Percentiles rank a stretch among this genome's conserved stretches.
Evolutionary conservation across 1,140 invertebrate genomes (phyloP).

Genomic region (Sminthurinus signatus): DNA sequence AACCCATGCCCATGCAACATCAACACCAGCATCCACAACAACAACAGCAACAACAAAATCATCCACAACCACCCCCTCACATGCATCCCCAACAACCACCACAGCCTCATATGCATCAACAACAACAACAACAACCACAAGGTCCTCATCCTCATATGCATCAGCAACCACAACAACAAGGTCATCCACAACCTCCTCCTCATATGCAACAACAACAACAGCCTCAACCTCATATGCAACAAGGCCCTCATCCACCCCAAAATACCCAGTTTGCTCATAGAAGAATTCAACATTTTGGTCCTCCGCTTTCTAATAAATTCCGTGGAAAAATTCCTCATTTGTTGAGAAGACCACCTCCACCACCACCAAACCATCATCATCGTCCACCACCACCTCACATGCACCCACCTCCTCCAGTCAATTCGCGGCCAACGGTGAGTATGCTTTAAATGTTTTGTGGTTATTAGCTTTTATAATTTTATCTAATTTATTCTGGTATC

Average conservation of each 20-base stretch:
- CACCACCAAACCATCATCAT: not conserved
- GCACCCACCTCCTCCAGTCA: not conserved
- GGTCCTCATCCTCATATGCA: not conserved
- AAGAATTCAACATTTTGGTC: slow-evolving; percentile 18
- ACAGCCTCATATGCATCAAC: not conserved
- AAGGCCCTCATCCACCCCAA: not conserved
- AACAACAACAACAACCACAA: not conserved
- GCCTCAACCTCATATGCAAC: not conserved
- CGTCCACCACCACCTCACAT: slow-evolving; percentile 10
- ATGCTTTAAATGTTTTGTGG: not conserved
- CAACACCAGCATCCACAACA: not conserved
- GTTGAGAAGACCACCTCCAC: slow-evolving; percentile 10
- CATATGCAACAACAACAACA: not conserved
- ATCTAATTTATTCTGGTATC: not conserved
- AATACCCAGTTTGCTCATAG: slow-evolving; percentile 1
- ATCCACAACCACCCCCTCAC: not conserved
- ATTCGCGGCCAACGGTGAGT: not conserved
- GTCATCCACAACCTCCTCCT: not conserved
- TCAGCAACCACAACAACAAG: not conserved
- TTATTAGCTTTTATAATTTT: not conserved
- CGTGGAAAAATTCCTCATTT: slow-evolving; percentile 12
- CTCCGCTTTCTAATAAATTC: slow-evolving; percentile 16
- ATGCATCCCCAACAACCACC: not conserved
- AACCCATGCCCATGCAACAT: not conserved
- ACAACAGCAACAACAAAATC: not conserved